Evolutionary conservation across 2,888 invertebrate species (phyloP), one percentile per base, ranked within the genome.

Genomic region (Xanthorhoe spadicearia): DNA sequence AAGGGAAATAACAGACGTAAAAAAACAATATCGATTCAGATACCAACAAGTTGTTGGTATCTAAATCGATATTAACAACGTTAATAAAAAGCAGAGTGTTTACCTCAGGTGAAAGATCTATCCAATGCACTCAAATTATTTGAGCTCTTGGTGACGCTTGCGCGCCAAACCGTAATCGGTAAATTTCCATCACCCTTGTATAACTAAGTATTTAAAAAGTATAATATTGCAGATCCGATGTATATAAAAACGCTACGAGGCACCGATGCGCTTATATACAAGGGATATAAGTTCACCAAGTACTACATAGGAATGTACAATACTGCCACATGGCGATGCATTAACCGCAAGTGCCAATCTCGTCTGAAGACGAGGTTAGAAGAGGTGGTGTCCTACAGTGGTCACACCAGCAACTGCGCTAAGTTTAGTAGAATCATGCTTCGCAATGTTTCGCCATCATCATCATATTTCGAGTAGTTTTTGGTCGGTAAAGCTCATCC

Each of bases 251-350:
- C 54, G 13, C 0, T 7, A 13, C 23, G 32, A 61, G 60, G 53
- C 9, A 28, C 46, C 17, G 32, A 61, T 32, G 60, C 60, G 1
- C 18, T 61, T 9, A 1, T 53, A 19, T 61, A 28, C 60, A 7
- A 48, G 32, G 60, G 53, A 43, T 32, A 17, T 10, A 61, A 48
- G 32, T 61, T 61, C 46, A 53, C 53, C 8, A 53, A 53, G 7
- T 53, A 17, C 17, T 53, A 53, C 28, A 28, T 32, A 17, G 53
- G 46, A 1, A 4, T 32, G 23, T 17, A 53, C 13, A 9, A 18
- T 0, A 8, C 48, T 2, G 60, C 15, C 6, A 60, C 43, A 10
- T 60, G 60, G 60, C 43, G 60, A 17, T 60, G 60, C 46, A 52
- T 46, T 43, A 60, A 60, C 52, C 43, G 52, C 6, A 43, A 28